Evolutionary conservation across 2,113 vertebrate genomes (phyloP), one percentile per base, ranked within the genome.

Genomic region (Balaeniceps rex): DNA sequence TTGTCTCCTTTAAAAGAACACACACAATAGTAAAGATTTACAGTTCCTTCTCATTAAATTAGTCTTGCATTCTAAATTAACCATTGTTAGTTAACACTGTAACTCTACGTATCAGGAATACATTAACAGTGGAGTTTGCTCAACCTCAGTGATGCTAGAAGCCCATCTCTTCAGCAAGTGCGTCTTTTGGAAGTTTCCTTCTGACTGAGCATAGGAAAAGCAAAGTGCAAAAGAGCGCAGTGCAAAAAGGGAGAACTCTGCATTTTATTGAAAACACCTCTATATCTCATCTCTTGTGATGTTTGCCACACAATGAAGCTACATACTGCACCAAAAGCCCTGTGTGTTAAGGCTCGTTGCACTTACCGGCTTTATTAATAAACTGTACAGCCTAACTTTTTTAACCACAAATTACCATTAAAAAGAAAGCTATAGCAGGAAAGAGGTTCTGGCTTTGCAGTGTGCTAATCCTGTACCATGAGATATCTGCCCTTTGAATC

Each of bases 121-220:
- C 19, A 55, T 42, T 3, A 93, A 60, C 28, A 44, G 23, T 5
- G 23, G 34, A 57, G 22, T 57, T 51, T 63, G 40, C 36, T 82
- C 69, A n/a, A 7, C 26, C 51, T 34, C 26, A 34, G 3, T 1
- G 19, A 71, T 31, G 33, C 70, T 36, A 58, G 16, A 52, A 19
- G 47, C 28, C 28, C 4, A 0, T 29, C 28, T 61, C 36, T 72
- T 72, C 0, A 0, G 14, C 28, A 63, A 81, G 5, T 3, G 7
- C 1, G 0, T 52, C 19, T 84, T 46, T 25, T 58, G 19, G 40
- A 80, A 66, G 46, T 19, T 70, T 77, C 68, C 71, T 88, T 85
- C 78, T 61, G 36, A 68, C 7, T 6, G 46, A 72, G 21, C 19
- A 65, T 0, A 69, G 31, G 47, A 82, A 47, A 68, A 65, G n/a